Conservation (phyloP, 2,797 vertebrate species). For the Lepilemur ruficaudatus region DNA sequence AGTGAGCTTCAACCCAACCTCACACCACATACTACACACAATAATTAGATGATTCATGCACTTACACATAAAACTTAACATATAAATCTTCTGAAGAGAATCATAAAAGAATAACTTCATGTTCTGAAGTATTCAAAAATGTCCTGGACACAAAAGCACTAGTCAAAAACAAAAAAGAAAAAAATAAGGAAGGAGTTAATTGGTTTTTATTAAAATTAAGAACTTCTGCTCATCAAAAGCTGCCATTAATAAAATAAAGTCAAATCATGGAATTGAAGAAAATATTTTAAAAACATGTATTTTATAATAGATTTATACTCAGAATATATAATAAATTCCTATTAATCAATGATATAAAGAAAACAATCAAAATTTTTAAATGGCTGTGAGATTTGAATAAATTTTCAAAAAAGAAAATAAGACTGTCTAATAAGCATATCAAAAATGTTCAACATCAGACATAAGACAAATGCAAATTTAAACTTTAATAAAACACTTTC, state of each 20-base stretch:
- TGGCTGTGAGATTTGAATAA: not conserved
- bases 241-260: not conserved
- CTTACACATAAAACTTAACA: not conserved
- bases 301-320: not conserved
- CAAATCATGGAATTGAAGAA: not conserved
- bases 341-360: not conserved
- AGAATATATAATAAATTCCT: not conserved
- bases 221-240: not conserved
- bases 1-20: not conserved
- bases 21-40: rapidly evolving
- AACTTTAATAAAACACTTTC: not conserved
- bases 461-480: not conserved
- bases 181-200: not conserved
- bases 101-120: not conserved
- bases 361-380: not conserved
- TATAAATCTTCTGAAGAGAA: not conserved
- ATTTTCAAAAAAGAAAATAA: constrained; percentile 8
- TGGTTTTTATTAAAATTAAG: not conserved
- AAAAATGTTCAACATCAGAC: not conserved
- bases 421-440: not conserved
- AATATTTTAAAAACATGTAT: not conserved
- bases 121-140: not conserved
- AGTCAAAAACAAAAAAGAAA: not conserved
- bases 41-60: not conserved
- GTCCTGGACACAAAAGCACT: not conserved